Conservation (phyloP, 2,113 vertebrate genomes). For the Tamias sibiricus region DNA sequence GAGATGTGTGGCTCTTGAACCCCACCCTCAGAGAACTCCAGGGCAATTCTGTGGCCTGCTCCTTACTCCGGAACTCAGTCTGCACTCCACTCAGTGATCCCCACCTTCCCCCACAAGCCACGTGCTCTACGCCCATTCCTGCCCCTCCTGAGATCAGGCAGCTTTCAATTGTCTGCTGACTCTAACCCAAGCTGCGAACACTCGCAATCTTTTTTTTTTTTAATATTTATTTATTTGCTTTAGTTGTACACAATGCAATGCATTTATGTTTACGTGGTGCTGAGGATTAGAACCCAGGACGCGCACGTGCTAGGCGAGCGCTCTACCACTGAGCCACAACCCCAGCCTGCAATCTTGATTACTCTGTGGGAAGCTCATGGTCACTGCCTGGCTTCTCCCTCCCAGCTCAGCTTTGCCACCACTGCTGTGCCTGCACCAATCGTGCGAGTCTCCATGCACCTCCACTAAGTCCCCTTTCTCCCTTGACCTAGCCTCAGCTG, state of each 20-base stretch:
- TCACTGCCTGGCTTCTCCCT: neutral
- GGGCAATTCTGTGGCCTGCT: neutral
- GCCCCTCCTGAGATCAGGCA: neutral
- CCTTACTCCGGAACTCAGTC: neutral
- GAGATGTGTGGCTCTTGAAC: neutral
- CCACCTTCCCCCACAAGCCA: neutral
- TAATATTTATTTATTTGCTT: too few species aligned
- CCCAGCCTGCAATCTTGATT: too few species aligned
- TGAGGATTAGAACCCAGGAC: too few species aligned
- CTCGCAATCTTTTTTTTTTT: too few species aligned
- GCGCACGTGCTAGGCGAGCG: too few species aligned
- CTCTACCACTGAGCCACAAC: too few species aligned
- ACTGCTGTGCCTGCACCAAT: neutral
- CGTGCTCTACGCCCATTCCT: neutral
- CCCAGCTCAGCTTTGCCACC: too few species aligned
- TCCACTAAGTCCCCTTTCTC: neutral
- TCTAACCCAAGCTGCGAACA: too few species aligned
- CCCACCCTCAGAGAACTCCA: neutral
- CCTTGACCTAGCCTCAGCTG: too few species aligned
- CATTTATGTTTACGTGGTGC: too few species aligned
- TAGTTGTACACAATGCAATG: too few species aligned
- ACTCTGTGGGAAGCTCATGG: neutral
- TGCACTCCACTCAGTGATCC: neutral
- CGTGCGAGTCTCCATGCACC: neutral
- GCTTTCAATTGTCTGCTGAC: neutral